These are phyloP conservation scores for Pachydiplax longipennis DNA, from an alignment of 2,888 invertebrate species.

Conservation along the genomic window DNA sequence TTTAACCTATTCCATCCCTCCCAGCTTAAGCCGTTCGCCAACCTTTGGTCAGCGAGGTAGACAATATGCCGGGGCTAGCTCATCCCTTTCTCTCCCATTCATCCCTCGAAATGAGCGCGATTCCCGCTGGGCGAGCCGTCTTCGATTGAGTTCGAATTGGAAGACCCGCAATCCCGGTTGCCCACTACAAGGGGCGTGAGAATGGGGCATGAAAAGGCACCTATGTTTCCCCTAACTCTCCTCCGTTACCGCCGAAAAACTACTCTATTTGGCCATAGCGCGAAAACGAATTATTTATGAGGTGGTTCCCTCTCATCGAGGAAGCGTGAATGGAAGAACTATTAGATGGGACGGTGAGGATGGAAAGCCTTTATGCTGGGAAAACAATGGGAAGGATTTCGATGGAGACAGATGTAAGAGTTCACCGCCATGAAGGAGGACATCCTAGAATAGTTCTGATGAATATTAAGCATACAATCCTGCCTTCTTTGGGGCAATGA, in stretches of 20 bases:
- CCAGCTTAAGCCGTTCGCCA: not conserved
- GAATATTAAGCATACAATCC: no score
- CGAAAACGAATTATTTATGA: not conserved
- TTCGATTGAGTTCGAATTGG: not conserved
- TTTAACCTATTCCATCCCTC: not conserved
- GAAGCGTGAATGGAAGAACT: not conserved
- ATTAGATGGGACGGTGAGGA: no score
- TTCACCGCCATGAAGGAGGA: no score
- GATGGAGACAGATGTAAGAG: no score
- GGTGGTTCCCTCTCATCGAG: not conserved
- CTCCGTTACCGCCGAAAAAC: no score
- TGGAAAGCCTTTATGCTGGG: no score
- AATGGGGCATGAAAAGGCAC: not conserved
- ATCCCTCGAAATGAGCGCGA: not conserved
- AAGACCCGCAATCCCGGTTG: not conserved
- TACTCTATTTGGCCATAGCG: not conserved
- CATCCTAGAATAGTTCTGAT: no score
- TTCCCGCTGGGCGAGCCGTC: not conserved
- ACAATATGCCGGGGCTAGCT: not conserved
- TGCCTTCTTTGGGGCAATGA: no score
- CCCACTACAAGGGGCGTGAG: not conserved
- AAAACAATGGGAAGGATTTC: no score
- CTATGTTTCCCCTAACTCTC: no score
- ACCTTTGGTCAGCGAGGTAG: not conserved
- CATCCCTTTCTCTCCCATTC: not conserved